Base-by-base conservation (phyloP, 2,113 vertebrate genomes). In the Corythornis madagascariensis region DNA sequence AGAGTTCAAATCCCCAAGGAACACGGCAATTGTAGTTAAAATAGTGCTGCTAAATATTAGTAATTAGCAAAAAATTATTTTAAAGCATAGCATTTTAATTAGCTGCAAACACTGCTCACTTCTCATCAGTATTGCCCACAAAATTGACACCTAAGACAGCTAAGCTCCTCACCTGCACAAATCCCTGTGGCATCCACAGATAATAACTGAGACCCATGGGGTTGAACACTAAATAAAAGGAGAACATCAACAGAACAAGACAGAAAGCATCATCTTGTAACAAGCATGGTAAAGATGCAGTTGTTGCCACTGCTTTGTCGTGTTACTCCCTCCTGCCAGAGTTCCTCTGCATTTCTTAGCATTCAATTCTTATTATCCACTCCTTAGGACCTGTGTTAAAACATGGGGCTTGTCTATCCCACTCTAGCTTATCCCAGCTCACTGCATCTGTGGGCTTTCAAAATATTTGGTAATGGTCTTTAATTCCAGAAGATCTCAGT, bases 51-150 rank as follows among this genome's bases (percentile, higher is more conserved):
- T 87, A 94, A 96, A 87, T 83, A 93, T 87, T 79, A 87, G 45
- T 63, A 92, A 93, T 93, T 96, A 87, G 55, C 31, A 82, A 72
- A 72, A 92, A 88, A 90, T 70, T 20, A 87, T 94, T 95, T 96
- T 93, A 33, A 93, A 94, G 78, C 24, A 35, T 42, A 66, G 55
- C 33, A 70, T 82, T 92, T 90, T 90, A 92, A 94, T 94, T 69
- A 92, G 33, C 73, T 90, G 52, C 2, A 21, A 89, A 63, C 1
- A 5, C 45, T 5, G 2, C 73, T 72, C 53, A 38, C 73, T 84
- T 76, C 0, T 0, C n/a, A 52, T 88, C 63, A 50, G 15, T 40
- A 57, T 84, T 84, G 50, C 24, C 59, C 40, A 78, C 35, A 64
- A 40, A 86, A 94, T 2, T 57, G 25, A 28, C 25, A 35, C 50